Percentiles rank a stretch among this genome's conserved stretches.
Conservation (phyloP, 1,140 invertebrate genomes). For the Coboldia fuscipes region DNA sequence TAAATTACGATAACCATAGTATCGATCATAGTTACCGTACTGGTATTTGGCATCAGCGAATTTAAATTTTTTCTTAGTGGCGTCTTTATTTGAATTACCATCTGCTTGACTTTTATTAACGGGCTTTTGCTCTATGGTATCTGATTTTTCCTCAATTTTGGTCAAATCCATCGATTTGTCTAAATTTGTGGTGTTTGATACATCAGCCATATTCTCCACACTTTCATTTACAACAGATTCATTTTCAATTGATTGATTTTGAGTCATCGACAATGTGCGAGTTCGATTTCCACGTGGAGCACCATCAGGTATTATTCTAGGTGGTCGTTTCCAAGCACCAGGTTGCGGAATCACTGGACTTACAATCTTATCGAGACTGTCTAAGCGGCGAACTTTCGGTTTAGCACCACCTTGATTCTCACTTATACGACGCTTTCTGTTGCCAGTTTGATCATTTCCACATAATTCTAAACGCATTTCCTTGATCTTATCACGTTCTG, state of each 20-base stretch:
- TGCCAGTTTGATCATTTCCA: conserved; percentile 9
- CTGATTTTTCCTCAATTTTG: not conserved
- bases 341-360: conserved; percentile 80
- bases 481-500: too few species aligned
- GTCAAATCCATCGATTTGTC: not conserved
- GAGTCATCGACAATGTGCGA: conserved; percentile 4
- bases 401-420: conserved; percentile 23
- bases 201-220: not conserved
- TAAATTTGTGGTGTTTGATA: not conserved
- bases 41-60: conserved; percentile 55
- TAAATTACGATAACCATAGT: conserved; percentile 85
- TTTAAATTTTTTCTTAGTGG: conserved; percentile 21
- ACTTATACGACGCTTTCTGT: conserved; percentile 24
- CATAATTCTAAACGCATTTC: conserved; percentile 4
- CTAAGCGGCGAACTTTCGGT: conserved; percentile 38
- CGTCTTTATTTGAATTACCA: not conserved
- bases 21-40: conserved; percentile 91
- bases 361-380: conserved; percentile 71
- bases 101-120: conserved; percentile 1
- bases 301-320: conserved; percentile 13
- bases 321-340: conserved; percentile 44
- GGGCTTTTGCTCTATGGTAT: not conserved
- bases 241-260: too few species aligned
- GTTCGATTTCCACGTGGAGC: conserved; percentile 14
- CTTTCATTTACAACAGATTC: not conserved